phyloP scores from a whole-genome alignment of 2,888 invertebrate genomes.

The Norana najaformis region DNA sequence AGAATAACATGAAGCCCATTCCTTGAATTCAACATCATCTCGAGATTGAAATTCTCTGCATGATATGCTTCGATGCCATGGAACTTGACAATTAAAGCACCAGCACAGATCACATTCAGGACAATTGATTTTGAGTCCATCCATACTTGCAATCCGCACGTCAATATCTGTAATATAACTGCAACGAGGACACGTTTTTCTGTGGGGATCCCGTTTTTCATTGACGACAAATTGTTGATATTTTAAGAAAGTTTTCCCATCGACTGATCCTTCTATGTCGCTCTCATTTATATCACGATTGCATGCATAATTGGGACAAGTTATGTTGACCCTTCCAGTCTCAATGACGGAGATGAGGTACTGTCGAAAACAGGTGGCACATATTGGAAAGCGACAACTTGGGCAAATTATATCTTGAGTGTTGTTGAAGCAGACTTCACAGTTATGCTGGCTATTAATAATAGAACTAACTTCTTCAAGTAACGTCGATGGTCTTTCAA shows the following conservation, averaged over 20 bases:
- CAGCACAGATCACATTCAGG: background rate
- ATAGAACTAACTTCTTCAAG: too few species aligned
- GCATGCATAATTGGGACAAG: background rate
- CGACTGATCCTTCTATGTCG: background rate
- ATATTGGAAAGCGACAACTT: background rate
- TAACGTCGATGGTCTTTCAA: too few species aligned
- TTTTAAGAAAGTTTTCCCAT: background rate
- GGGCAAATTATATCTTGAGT: too few species aligned
- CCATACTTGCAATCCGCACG: background rate
- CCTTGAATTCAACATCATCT: background rate
- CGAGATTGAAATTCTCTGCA: background rate
- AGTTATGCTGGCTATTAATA: too few species aligned
- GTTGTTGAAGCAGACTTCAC: too few species aligned
- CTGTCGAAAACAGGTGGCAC: background rate
- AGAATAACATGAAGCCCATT: background rate
- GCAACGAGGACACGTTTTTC: background rate
- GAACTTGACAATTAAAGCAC: background rate
- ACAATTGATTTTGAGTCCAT: background rate
- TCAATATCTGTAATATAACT: background rate
- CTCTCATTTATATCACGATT: background rate
- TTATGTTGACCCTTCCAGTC: background rate
- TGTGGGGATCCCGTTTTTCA: background rate
- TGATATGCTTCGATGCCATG: background rate
- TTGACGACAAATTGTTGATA: constrained; percentile 6
- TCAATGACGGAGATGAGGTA: background rate